Conservation (phyloP, 2,113 vertebrate species). For the Prionailurus viverrinus region DNA sequence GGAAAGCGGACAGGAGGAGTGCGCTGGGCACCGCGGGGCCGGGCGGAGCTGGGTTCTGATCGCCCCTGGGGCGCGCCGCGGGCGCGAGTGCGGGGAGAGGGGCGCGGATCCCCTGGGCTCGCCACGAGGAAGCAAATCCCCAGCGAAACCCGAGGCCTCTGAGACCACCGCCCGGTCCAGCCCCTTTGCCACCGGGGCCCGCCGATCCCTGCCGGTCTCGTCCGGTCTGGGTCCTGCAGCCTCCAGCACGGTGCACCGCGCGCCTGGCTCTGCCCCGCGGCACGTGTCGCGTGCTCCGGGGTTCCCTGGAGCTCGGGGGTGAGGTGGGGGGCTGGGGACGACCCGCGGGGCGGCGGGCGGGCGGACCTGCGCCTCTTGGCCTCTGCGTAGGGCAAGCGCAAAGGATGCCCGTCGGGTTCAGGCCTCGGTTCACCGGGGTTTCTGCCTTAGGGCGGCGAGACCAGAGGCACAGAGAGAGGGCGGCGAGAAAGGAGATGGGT, state of each 20-base stretch:
- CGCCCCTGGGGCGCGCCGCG: accelerated
- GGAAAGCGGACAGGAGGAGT: neutral
- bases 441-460: neutral
- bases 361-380: neutral
- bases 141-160: neutral
- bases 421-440: neutral
- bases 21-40: neutral
- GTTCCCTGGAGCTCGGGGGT: neutral
- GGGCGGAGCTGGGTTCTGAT: neutral
- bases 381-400: neutral
- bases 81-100: accelerated
- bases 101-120: neutral
- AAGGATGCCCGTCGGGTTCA: neutral
- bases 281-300: neutral
- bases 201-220: accelerated
- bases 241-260: neutral
- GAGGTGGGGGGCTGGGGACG: neutral
- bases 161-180: neutral
- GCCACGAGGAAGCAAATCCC: neutral
- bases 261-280: neutral
- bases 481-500: neutral
- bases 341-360: no score
- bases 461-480: neutral
- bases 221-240: neutral
- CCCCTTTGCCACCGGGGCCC: neutral